These are phyloP conservation scores for Choreutis nemorana DNA, from an alignment of 2,888 invertebrate genomes.

Conservation along the genomic window DNA sequence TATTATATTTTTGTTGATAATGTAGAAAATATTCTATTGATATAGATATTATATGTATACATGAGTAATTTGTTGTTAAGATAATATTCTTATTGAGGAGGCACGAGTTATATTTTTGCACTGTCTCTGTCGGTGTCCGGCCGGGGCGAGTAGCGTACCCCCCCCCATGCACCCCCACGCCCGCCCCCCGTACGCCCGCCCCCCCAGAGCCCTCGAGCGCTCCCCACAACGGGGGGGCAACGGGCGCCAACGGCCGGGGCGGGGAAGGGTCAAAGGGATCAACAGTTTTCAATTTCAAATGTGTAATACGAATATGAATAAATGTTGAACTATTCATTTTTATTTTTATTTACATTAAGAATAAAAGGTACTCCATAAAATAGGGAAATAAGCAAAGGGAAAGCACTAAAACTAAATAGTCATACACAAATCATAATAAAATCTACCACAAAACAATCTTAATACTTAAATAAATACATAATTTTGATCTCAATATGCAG, in stretches of 20 bases:
- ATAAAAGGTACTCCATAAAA: too few relatives aligned
- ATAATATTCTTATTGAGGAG: conserved; percentile 9
- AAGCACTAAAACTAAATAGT: too few relatives aligned
- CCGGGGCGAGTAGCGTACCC: conserved; percentile 6
- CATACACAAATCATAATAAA: too few relatives aligned
- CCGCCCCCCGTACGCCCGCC: conserved; percentile 4
- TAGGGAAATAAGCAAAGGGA: too few relatives aligned
- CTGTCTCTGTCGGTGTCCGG: conserved; percentile 12
- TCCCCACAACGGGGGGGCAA: not conserved
- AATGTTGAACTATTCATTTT: conserved; percentile 48
- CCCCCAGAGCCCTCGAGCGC: conserved; percentile 4
- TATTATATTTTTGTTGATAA: conserved; percentile 32
- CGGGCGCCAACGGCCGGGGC: not conserved
- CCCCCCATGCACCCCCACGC: conserved; percentile 7
- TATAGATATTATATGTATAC: conserved; percentile 37
- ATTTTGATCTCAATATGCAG: too few relatives aligned
- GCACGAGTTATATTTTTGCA: conserved; percentile 46
- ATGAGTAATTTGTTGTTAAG: conserved; percentile 25
- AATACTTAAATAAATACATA: too few relatives aligned
- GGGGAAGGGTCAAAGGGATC: conserved; percentile 5
- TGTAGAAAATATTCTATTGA: conserved; percentile 27
- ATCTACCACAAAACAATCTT: too few relatives aligned
- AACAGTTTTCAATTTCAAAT: conserved; percentile 41
- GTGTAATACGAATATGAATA: conserved; percentile 31
- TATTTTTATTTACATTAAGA: too few relatives aligned